Evolutionary conservation across 2,797 vertebrate species (phyloP).

Genomic region (Syngnathus acus): DNA sequence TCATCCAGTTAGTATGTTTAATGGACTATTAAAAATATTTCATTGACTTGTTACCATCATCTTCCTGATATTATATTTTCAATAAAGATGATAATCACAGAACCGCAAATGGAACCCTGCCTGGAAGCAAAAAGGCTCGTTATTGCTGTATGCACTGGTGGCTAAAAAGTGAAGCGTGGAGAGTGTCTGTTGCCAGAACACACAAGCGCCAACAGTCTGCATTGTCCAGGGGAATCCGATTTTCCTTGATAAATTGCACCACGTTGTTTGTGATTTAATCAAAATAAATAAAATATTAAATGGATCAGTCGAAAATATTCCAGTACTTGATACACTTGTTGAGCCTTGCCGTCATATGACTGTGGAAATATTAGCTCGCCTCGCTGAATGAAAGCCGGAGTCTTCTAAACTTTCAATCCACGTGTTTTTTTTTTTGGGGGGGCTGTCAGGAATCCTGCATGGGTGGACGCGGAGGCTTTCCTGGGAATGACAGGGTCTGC

Average conservation of each 20-base stretch:
- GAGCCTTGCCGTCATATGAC: constrained; percentile 16
- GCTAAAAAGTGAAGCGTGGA: no score
- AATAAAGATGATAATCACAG: no score
- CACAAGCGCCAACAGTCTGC: no score
- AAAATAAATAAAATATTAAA: not conserved
- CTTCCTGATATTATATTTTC: no score
- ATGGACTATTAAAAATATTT: not conserved
- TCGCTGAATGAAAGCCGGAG: not conserved
- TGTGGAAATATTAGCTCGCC: not conserved
- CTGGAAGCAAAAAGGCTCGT: no score
- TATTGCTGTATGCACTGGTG: no score
- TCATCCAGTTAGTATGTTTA: not conserved
- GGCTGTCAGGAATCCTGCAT: constrained; percentile 75
- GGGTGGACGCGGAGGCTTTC: constrained; percentile 78
- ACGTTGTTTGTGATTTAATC: no score
- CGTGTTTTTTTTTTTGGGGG: constrained; percentile 47
- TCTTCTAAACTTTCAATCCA: constrained; percentile 40
- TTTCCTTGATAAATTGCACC: no score
- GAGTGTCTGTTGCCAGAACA: no score
- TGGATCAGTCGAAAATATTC: constrained; percentile 18
- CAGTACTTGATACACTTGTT: constrained; percentile 48
- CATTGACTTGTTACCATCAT: not conserved
- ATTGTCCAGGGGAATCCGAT: no score
- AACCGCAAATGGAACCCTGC: no score
- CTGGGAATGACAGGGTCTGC: constrained; percentile 76